Percentiles rank a stretch among this genome's conserved stretches.
Evolutionary conservation across 1,140 invertebrate genomes (phyloP).

Genomic region (Scaptomyza graminum): DNA sequence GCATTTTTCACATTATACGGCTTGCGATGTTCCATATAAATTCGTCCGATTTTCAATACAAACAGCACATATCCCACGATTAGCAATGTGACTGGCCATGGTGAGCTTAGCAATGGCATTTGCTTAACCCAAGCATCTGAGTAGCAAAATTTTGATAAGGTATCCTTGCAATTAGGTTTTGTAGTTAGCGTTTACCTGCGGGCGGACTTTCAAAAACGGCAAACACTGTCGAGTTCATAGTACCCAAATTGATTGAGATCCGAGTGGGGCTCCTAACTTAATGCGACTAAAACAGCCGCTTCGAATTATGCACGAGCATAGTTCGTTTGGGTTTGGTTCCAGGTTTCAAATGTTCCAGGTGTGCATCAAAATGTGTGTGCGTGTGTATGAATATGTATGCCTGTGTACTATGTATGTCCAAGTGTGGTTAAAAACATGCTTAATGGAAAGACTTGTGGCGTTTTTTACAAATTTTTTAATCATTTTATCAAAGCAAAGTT

Average conservation of each 20-base stretch:
- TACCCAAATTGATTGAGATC: background rate
- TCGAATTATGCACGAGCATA: background rate
- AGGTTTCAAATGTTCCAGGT: background rate
- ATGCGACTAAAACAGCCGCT: slow-evolving; percentile 11
- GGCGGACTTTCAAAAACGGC: background rate
- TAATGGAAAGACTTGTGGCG: no score
- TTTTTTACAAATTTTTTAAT: no score
- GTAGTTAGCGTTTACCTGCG: slow-evolving; percentile 15
- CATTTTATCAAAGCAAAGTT: no score
- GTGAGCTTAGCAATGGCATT: background rate
- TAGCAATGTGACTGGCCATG: slow-evolving; percentile 84
- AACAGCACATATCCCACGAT: slow-evolving; percentile 90
- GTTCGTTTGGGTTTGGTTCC: background rate
- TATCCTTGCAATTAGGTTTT: background rate
- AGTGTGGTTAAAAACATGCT: no score
- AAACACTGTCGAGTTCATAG: slow-evolving; percentile 26
- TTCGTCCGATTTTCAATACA: slow-evolving; percentile 86
- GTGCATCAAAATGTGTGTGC: background rate
- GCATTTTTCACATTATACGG: slow-evolving; percentile 89
- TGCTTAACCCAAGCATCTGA: slow-evolving; percentile 9
- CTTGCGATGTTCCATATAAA: slow-evolving; percentile 91
- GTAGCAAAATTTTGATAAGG: background rate
- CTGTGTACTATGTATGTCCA: no score
- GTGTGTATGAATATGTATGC: background rate
- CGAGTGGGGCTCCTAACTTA: background rate